Conservation (phyloP, 2,888 invertebrate species). For the Drosophila neotestacea region DNA sequence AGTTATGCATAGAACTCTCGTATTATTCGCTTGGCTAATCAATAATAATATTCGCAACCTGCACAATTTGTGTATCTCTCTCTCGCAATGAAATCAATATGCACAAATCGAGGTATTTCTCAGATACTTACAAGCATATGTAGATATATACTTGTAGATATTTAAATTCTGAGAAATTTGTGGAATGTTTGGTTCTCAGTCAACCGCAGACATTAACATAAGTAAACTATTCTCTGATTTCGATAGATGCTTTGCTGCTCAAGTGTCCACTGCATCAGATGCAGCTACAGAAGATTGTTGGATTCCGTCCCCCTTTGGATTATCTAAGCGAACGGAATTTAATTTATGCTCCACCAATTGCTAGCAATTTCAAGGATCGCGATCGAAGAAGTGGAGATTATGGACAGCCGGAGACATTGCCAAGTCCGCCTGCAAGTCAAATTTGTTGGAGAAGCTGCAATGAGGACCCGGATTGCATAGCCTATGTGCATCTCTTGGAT, state of each 20-base stretch:
- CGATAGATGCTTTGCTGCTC: conserved; percentile 79
- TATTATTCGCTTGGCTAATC: conserved; percentile 55
- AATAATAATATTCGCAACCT: conserved; percentile 30
- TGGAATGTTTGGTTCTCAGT: conserved; percentile 58
- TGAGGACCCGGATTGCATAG: conserved; percentile 83
- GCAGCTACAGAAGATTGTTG: conserved; percentile 84
- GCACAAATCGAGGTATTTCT: conserved; percentile 22
- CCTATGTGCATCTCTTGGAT: conserved; percentile 83
- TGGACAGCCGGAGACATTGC: not conserved
- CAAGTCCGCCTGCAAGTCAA: conserved; percentile 63
- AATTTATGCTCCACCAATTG: conserved; percentile 72
- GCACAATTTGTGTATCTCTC: conserved; percentile 32
- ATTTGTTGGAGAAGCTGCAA: conserved; percentile 82
- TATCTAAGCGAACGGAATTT: conserved; percentile 76
- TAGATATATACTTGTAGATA: not conserved
- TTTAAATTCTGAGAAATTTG: conserved; percentile 30
- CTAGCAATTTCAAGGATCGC: conserved; percentile 71
- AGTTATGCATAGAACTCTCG: conserved; percentile 54
- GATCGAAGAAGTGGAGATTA: conserved; percentile 56
- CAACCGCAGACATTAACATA: conserved; percentile 43
- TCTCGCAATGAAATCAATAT: conserved; percentile 55
- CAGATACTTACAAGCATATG: conserved; percentile 13
- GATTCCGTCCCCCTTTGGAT: conserved; percentile 83
- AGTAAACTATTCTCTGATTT: conserved; percentile 11
- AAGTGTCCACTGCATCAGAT: conserved; percentile 84